Conservation (phyloP, 2,113 vertebrate species). For the pig (Sus scrofa) region DNA sequence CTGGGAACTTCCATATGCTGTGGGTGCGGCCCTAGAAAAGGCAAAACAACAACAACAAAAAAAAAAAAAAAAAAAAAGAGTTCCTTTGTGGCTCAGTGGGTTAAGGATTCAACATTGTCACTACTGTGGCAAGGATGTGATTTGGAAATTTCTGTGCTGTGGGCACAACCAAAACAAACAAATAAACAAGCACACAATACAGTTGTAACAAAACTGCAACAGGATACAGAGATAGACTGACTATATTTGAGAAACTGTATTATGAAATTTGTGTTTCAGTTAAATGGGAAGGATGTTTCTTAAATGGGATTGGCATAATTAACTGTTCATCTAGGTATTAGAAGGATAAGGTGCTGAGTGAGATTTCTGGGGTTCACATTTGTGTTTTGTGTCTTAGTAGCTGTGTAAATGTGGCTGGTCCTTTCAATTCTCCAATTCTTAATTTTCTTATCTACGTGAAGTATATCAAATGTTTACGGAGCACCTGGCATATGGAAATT, state of each 20-base stretch:
- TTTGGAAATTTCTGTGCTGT: too few species aligned
- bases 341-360: neutral
- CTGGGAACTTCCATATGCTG: too few species aligned
- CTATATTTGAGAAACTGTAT: neutral
- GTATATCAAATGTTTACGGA: neutral
- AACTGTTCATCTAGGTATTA: neutral
- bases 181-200: too few species aligned
- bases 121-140: too few species aligned
- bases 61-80: neutral
- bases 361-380: neutral
- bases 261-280: neutral
- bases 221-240: neutral
- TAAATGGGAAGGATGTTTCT: neutral
- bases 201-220: neutral
- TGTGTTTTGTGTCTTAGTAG: neutral
- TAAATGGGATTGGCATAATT: neutral
- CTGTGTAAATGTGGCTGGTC: neutral
- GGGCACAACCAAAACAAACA: too few species aligned
- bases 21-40: too few species aligned
- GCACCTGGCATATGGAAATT: neutral
- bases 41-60: too few species aligned
- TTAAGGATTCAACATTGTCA: too few species aligned
- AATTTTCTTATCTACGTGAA: constrained; percentile 5
- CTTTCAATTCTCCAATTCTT: neutral
- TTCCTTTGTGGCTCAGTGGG: neutral